Base-by-base conservation (phyloP, 64 coral and sea anemone species). In the Orbicella faveolata region DNA sequence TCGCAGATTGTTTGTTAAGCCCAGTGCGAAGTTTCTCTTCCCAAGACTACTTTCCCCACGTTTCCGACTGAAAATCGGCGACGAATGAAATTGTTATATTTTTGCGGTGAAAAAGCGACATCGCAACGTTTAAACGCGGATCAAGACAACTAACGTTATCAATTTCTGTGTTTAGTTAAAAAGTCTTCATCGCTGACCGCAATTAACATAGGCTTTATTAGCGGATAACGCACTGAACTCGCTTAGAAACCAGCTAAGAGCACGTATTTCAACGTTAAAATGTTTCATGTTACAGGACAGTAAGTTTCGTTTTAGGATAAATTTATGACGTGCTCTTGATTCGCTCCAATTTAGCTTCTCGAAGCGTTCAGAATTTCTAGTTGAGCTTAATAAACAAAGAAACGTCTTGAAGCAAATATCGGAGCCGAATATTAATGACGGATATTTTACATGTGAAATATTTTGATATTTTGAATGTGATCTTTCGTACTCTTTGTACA, bases 171-270 rank as follows among this genome's bases (percentile, higher is more conserved):
- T 44, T 23, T 17, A 83, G 80, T 67, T 83, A 66, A 83, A 83
- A 83, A 61, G 80, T 41, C 62, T 37, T 83, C 34, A 66, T 4
- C 19, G 63, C 82, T 73, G 21, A 30, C 82, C 65, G 65, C 82
- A 85, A 85, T 85, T 85, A 85, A 41, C 82, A 52, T 85, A 18
- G 82, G 20, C 82, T 33, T 83, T 52, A 85, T 85, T 72, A 72
- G 37, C 82, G 65, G 65, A 72, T 85, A 85, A 85, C 52, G 48
- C 44, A 64, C 41, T 85, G 51, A 66, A 85, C 23, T 85, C 82
- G 9, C 82, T 70, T 72, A 26, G 82, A 65, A 70, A 85, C 82
- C 11, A 72, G 36, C 23, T 72, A 30, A 85, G 73, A 73, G 82
- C 37, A 72, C 41, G 19, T 72, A 72, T 72, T 85, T 85, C 37